Evolutionary conservation across 2,113 vertebrate genomes (phyloP).

Genomic region (Sceloporus tristichus): DNA sequence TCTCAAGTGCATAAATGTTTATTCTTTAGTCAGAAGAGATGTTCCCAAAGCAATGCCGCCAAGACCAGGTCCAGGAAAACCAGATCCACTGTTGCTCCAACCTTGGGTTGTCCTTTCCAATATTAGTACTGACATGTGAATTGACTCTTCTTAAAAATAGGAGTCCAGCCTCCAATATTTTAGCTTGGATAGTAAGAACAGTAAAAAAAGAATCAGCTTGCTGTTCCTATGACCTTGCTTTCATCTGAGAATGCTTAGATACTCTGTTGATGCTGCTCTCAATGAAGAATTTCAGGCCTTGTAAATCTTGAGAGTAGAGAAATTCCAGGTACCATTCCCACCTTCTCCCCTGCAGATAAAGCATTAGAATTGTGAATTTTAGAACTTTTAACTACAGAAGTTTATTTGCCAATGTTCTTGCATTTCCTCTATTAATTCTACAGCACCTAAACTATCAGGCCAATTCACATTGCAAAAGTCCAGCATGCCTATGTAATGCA

Average conservation of each 20-base stretch:
- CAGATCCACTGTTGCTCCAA: not conserved
- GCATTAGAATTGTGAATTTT: conserved; percentile 5
- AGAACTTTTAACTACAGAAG: too few relatives aligned
- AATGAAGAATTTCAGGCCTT: conserved; percentile 87
- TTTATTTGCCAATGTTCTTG: not conserved
- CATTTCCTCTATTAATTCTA: not conserved
- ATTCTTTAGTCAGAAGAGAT: conserved; percentile 14
- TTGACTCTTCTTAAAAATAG: conserved; percentile 35
- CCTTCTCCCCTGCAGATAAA: conserved; percentile 77
- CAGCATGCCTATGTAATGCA: not conserved
- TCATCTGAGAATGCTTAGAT: conserved; percentile 33
- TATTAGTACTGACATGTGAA: conserved; percentile 21
- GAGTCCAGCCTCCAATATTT: conserved; percentile 12
- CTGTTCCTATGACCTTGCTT: not conserved
- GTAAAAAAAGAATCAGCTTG: not conserved
- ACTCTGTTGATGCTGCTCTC: conserved; percentile 80
- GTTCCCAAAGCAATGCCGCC: not conserved
- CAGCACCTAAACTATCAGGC: not conserved
- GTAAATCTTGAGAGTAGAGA: conserved; percentile 84
- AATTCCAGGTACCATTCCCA: conserved; percentile 93
- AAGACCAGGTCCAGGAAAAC: not conserved
- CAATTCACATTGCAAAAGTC: not conserved
- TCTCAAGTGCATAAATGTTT: conserved; percentile 14
- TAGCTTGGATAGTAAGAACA: not conserved
- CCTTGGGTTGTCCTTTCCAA: not conserved